Evolutionary conservation across 2,888 invertebrate genomes (phyloP).

Genomic region (Papilio protenor): DNA sequence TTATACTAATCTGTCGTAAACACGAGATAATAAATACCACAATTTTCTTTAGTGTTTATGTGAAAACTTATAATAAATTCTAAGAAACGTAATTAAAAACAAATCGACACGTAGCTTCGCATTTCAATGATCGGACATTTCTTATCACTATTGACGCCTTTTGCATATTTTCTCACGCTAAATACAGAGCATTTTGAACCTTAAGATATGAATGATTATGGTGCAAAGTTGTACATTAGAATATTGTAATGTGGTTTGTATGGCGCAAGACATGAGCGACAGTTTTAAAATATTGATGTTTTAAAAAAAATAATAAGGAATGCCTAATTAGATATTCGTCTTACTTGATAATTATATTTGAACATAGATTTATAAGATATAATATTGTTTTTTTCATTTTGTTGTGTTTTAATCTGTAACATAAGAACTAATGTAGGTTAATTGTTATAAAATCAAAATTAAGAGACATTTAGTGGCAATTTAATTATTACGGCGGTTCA

Average conservation of each 20-base stretch:
- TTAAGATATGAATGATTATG: slow-evolving; percentile 37
- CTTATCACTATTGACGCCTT: slow-evolving; percentile 58
- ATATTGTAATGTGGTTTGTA: not conserved
- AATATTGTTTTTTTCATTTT: too few relatives aligned
- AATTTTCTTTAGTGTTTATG: not conserved
- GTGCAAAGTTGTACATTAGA: slow-evolving; percentile 36
- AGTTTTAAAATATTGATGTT: not conserved
- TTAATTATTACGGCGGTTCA: too few relatives aligned
- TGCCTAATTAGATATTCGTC: too few relatives aligned
- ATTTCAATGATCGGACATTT: slow-evolving; percentile 57
- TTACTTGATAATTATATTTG: too few relatives aligned
- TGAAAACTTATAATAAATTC: slow-evolving; percentile 9
- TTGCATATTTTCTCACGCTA: slow-evolving; percentile 68
- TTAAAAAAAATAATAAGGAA: too few relatives aligned
- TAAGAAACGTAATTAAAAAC: slow-evolving; percentile 33
- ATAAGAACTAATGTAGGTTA: too few relatives aligned
- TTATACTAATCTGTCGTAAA: too few relatives aligned
- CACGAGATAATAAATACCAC: not conserved
- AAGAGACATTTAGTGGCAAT: too few relatives aligned
- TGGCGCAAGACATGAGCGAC: slow-evolving; percentile 46
- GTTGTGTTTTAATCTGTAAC: too few relatives aligned
- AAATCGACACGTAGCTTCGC: slow-evolving; percentile 49
- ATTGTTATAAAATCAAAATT: too few relatives aligned
- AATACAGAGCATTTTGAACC: slow-evolving; percentile 47
- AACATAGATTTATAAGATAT: too few relatives aligned